Conservation (phyloP, 2,113 vertebrate genomes). For the Hippocampus barbouri region DNA sequence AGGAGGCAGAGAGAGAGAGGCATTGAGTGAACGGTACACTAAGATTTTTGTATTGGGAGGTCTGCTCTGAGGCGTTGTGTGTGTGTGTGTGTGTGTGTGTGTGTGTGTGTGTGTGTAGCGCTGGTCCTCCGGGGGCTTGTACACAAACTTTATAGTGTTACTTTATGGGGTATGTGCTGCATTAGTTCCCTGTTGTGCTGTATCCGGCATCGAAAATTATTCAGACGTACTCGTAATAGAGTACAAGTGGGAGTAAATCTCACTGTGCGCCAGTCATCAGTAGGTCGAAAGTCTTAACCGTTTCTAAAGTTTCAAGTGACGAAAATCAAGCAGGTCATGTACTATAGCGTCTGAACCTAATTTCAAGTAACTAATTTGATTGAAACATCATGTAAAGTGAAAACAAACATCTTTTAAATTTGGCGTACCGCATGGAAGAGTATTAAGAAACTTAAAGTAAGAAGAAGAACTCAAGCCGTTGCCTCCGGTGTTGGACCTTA, state of each 20-base stretch:
- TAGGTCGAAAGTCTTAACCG: background rate
- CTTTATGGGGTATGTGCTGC: background rate
- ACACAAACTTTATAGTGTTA: constrained; percentile 3
- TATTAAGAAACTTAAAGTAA: too few relatives aligned
- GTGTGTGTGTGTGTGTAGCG: too few relatives aligned
- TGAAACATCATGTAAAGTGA: background rate
- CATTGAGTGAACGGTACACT: constrained; percentile 72
- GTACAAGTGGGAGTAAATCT: too few relatives aligned
- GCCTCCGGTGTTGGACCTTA: too few relatives aligned
- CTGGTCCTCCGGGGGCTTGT: background rate
- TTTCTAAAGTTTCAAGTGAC: background rate
- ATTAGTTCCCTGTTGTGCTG: background rate
- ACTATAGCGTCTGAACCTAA: background rate
- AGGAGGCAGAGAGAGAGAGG: constrained; percentile 38
- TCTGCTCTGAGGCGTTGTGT: constrained; percentile 45
- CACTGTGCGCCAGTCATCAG: too few relatives aligned
- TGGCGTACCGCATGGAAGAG: too few relatives aligned
- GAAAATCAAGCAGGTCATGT: background rate
- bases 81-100: too few relatives aligned
- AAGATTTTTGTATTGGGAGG: constrained; percentile 64
- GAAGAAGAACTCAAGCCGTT: too few relatives aligned
- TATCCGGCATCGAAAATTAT: background rate
- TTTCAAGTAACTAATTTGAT: background rate
- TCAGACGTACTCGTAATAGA: background rate
- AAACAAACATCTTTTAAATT: too few relatives aligned